These are phyloP conservation scores for Sisor rabdophorus DNA, from an alignment of 2,113 vertebrate species.

Conservation along the genomic window DNA sequence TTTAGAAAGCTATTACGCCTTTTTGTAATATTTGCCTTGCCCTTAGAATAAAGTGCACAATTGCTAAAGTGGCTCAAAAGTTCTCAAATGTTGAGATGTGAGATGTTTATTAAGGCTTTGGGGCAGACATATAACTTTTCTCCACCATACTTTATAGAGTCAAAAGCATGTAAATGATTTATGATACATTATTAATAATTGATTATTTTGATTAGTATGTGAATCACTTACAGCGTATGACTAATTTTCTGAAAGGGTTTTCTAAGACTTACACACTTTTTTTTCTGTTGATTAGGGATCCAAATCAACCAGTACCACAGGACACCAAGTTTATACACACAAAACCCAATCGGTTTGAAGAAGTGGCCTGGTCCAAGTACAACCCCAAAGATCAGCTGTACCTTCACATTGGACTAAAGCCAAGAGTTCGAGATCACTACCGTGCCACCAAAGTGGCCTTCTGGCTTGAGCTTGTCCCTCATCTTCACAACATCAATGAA, in stretches of 20 bases:
- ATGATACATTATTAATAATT: neutral
- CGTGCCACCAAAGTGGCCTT: slow-evolving; percentile 95
- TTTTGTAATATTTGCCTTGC: neutral
- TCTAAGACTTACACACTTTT: slow-evolving; percentile 19
- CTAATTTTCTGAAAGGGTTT: neutral
- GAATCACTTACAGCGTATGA: neutral
- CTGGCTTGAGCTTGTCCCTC: slow-evolving; percentile 91
- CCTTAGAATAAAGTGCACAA: slow-evolving; percentile 25
- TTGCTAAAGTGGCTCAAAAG: slow-evolving; percentile 32
- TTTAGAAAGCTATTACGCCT: slow-evolving; percentile 43
- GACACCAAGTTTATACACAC: slow-evolving; percentile 98
- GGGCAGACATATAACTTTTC: neutral
- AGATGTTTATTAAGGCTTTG: neutral
- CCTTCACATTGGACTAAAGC: slow-evolving; percentile 92
- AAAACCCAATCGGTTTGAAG: slow-evolving; percentile 94
- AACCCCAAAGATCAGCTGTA: slow-evolving; percentile 95
- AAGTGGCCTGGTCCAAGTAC: slow-evolving; percentile 96
- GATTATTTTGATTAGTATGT: neutral
- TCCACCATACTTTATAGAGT: neutral
- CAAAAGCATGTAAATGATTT: neutral
- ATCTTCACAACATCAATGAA: slow-evolving; percentile 91
- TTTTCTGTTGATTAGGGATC: slow-evolving; percentile 73
- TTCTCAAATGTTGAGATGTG: neutral
- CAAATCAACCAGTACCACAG: slow-evolving; percentile 93
- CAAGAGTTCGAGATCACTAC: slow-evolving; percentile 90